phyloP scores from a whole-genome alignment of 2,888 invertebrate species.

The Drosophila crucigera region DNA sequence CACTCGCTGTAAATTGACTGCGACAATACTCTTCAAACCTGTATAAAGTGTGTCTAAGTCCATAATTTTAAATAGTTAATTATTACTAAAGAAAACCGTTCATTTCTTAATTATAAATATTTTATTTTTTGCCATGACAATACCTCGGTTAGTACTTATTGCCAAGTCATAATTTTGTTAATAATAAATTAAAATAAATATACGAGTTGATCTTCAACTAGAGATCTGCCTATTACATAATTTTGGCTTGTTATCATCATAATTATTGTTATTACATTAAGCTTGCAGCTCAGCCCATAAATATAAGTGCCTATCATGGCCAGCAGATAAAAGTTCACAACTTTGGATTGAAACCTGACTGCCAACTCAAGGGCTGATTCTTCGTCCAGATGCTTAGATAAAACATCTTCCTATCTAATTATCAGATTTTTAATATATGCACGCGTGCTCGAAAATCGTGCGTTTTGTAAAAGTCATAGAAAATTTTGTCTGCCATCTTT shows the following conservation, averaged over 20 bases:
- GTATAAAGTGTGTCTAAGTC: neutral
- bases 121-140: neutral
- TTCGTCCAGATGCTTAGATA: neutral
- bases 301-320: neutral
- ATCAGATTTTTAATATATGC: neutral
- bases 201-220: neutral
- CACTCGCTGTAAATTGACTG: neutral
- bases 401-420: neutral
- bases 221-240: neutral
- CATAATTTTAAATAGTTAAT: neutral
- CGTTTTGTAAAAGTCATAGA: conserved; percentile 12
- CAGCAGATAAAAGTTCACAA: neutral
- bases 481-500: conserved; percentile 2
- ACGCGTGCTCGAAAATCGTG: conserved; percentile 5
- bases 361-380: neutral
- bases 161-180: neutral
- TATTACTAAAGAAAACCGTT: neutral
- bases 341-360: neutral
- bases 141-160: neutral
- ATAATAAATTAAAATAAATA: neutral
- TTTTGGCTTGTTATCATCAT: neutral
- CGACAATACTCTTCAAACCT: neutral
- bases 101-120: neutral
- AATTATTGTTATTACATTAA: neutral
- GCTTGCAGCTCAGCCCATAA: neutral